phyloP scores from a whole-genome alignment of 2,113 vertebrate genomes.

The Nipponia nippon region DNA sequence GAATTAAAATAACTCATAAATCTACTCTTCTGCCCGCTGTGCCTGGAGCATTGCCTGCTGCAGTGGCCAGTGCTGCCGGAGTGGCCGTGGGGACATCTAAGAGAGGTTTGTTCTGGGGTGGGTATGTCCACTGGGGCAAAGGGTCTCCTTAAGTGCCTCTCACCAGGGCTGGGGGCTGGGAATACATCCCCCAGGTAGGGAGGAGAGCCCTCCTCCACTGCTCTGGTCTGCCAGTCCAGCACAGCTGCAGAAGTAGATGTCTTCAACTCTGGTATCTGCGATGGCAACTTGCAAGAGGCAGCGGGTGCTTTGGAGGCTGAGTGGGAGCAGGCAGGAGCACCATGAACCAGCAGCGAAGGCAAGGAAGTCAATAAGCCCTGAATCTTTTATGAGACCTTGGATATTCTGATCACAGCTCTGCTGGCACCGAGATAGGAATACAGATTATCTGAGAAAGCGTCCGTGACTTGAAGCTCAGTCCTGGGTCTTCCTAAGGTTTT shows the following conservation, averaged over 20 bases:
- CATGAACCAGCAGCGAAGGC: constrained; percentile 46
- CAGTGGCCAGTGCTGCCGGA: fast-evolving
- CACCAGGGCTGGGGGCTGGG: not conserved
- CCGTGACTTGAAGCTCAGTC: constrained; percentile 62
- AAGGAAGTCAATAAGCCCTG: constrained; percentile 84
- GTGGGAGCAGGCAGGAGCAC: constrained; percentile 60
- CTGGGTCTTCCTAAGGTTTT: constrained; percentile 72
- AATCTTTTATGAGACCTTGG: constrained; percentile 92
- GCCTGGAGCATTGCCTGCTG: fast-evolving
- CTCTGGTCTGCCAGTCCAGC: not conserved
- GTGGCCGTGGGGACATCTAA: fast-evolving
- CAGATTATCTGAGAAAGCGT: constrained; percentile 75
- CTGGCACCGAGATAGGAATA: constrained; percentile 75
- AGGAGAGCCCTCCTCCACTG: not conserved
- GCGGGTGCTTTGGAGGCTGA: constrained; percentile 44
- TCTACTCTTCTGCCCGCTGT: not conserved
- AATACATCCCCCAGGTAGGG: not conserved
- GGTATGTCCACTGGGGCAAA: not conserved
- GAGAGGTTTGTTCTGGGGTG: not conserved
- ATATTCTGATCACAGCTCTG: constrained; percentile 85
- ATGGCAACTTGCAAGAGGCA: constrained; percentile 20
- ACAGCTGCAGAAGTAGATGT: not conserved
- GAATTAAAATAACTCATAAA: not conserved
- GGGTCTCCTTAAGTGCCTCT: not conserved
- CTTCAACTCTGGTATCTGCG: not conserved